Conservation (phyloP, 1,140 invertebrate species). For the Helicoverpa zea region DNA sequence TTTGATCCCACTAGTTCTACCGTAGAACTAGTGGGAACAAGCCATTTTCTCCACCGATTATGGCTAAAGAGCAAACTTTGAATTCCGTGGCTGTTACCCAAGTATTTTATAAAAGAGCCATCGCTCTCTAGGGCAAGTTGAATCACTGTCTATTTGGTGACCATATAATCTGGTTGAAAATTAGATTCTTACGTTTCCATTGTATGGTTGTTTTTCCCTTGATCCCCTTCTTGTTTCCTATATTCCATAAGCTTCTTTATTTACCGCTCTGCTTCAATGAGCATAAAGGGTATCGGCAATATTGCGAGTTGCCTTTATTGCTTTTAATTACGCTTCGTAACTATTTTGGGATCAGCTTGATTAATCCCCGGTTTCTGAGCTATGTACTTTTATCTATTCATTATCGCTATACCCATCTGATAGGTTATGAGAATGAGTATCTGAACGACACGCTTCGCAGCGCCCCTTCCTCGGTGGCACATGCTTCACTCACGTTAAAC, state of each 20-base stretch:
- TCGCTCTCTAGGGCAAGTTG: conserved; percentile 20
- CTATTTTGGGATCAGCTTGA: background rate
- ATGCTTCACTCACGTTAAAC: no score
- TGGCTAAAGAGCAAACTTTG: background rate
- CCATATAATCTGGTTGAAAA: no score
- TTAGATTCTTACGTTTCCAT: background rate
- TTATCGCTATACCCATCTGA: no score
- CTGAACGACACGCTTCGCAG: no score
- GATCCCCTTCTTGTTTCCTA: background rate
- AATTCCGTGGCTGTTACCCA: conserved; percentile 19
- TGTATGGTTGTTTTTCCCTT: conserved; percentile 13
- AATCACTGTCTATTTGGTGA: conserved; percentile 21
- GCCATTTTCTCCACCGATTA: no score
- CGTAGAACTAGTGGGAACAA: no score
- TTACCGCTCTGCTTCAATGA: conserved; percentile 13
- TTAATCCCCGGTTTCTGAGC: no score
- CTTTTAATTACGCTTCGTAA: conserved; percentile 9
- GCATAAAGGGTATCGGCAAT: conserved; percentile 9
- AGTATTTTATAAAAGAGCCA: conserved; percentile 23
- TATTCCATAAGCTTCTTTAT: conserved; percentile 21
- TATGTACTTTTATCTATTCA: no score
- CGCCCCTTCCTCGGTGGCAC: no score
- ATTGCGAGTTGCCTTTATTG: conserved; percentile 2
- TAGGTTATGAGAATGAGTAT: no score
- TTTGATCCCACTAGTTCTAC: no score